These are phyloP conservation scores for Drosophila percnosoma DNA, from an alignment of 2,888 invertebrate species.

Conservation along the genomic window DNA sequence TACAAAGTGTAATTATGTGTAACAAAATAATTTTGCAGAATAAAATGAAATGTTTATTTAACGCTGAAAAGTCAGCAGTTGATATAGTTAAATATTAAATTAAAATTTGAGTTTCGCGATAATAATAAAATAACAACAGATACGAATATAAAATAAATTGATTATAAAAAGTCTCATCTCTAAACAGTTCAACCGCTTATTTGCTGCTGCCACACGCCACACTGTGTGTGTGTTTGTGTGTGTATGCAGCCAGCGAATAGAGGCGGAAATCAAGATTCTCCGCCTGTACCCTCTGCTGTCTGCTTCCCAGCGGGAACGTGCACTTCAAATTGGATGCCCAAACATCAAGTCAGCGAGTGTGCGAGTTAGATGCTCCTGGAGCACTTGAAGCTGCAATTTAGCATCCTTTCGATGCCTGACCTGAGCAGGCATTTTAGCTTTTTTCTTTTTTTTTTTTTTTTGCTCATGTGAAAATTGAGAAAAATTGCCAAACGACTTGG, in stretches of 20 bases:
- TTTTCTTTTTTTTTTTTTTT: background rate
- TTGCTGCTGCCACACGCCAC: slow-evolving; percentile 13
- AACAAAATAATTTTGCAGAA: background rate
- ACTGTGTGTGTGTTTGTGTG: slow-evolving; percentile 5
- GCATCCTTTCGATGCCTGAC: slow-evolving; percentile 39
- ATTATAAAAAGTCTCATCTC: slow-evolving; percentile 1
- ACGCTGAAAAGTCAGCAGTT: background rate
- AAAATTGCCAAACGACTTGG: slow-evolving; percentile 81
- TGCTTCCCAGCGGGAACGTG: slow-evolving; percentile 19
- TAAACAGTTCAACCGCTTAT: slow-evolving; percentile 27
- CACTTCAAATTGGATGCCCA: slow-evolving; percentile 76
- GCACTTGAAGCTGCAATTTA: slow-evolving; percentile 53
- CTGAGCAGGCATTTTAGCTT: slow-evolving; percentile 47
- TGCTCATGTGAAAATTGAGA: slow-evolving; percentile 78
- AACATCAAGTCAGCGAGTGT: slow-evolving; percentile 60
- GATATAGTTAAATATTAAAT: background rate
- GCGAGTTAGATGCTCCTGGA: slow-evolving; percentile 8
- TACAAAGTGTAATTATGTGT: no score
- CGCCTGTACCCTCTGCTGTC: background rate
- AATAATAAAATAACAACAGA: background rate
- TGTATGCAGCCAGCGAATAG: slow-evolving; percentile 19
- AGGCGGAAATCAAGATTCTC: slow-evolving; percentile 44
- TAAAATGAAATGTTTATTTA: background rate
- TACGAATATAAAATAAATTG: background rate
- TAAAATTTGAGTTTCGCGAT: background rate